phyloP scores from a whole-genome alignment of 1,140 invertebrate genomes.

The Ips typographus region DNA sequence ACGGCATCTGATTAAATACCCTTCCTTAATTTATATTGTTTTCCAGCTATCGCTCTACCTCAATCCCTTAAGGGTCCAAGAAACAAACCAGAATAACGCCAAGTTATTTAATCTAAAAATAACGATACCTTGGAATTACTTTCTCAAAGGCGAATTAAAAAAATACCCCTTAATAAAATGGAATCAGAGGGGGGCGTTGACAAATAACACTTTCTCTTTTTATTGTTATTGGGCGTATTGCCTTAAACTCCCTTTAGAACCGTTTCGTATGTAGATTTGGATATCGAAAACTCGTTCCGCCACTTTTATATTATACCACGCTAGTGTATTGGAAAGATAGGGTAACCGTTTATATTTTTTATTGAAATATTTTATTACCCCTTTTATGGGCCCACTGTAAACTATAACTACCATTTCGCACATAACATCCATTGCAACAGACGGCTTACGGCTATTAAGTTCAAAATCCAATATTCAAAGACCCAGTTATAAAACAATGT shows the following conservation, averaged over 20 bases:
- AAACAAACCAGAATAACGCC: constrained; percentile 15
- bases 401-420: too few species aligned
- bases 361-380: background rate
- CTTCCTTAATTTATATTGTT: constrained; percentile 10
- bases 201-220: constrained; percentile 16
- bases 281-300: constrained; percentile 11
- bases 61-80: constrained; percentile 8
- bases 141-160: constrained; percentile 12
- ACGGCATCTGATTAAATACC: background rate
- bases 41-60: background rate
- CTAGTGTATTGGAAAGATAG: background rate
- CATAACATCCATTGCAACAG: too few species aligned
- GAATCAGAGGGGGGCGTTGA: constrained; percentile 7
- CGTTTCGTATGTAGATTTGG: constrained; percentile 13
- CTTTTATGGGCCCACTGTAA: background rate
- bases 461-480: too few species aligned
- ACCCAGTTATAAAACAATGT: too few species aligned
- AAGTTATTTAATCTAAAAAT: constrained; percentile 23
- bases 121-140: constrained; percentile 17
- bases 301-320: constrained; percentile 1
- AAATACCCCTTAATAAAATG: constrained; percentile 10
- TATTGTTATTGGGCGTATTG: constrained; percentile 17
- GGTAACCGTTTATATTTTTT: background rate
- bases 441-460: too few species aligned
- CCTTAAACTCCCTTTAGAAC: constrained; percentile 19